Conservation (phyloP, 2,888 invertebrate genomes). For the Calephelis perditalis region DNA sequence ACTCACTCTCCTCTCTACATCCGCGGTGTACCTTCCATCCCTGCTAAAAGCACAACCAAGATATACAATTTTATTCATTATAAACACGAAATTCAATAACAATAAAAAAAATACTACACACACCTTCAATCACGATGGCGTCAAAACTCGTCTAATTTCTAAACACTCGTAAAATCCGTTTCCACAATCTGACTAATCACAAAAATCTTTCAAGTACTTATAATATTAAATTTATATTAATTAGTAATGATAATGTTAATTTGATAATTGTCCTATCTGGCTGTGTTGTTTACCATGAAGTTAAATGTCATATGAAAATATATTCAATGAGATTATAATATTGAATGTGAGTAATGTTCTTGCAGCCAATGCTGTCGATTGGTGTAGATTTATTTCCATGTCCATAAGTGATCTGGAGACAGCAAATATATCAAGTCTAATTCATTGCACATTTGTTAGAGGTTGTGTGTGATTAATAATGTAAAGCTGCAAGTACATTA, state of each 20-base stretch:
- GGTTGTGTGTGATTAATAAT: conserved; percentile 24
- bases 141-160: too few species aligned
- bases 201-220: too few species aligned
- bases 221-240: conserved; percentile 13
- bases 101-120: too few species aligned
- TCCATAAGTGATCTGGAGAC: conserved; percentile 12
- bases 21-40: too few species aligned
- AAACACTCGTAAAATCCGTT: too few species aligned
- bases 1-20: too few species aligned
- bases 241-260: conserved; percentile 13
- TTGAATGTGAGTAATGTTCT: conserved; percentile 18
- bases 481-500: conserved; percentile 15
- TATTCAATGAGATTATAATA: conserved; percentile 22
- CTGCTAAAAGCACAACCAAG: too few species aligned
- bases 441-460: conserved; percentile 21
- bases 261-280: conserved; percentile 31
- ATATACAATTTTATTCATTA: too few species aligned
- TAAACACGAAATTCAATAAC: too few species aligned
- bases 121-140: too few species aligned
- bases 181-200: too few species aligned
- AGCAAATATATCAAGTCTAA: conserved; percentile 15
- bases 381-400: conserved; percentile 16
- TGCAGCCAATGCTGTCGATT: background rate
- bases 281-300: conserved; percentile 37
- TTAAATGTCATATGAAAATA: conserved; percentile 27